A percentile compares a stretch with the other conserved stretches of the same genome.
Evolutionary conservation across 2,797 vertebrate genomes (phyloP).

Genomic region (Merluccius polli): DNA sequence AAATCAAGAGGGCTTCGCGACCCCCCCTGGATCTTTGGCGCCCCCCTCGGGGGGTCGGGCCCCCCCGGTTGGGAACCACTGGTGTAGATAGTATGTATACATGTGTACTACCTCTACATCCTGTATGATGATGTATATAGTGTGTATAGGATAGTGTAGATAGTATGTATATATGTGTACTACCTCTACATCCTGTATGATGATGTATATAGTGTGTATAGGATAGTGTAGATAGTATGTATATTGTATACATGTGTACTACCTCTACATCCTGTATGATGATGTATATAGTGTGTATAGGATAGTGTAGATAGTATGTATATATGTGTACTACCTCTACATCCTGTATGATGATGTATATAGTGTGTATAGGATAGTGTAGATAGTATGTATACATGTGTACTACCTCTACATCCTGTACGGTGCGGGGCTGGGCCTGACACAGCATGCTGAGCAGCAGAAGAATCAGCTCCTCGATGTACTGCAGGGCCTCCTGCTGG

Average conservation of each 20-base stretch:
- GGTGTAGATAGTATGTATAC: not conserved
- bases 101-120: not conserved
- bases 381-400: not conserved
- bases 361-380: not conserved
- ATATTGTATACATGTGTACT: not conserved
- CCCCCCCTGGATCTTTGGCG: too few relatives aligned
- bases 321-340: not conserved
- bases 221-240: not conserved
- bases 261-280: not conserved
- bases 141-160: not conserved
- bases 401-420: constrained; percentile 76
- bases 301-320: not conserved
- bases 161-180: not conserved
- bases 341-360: not conserved
- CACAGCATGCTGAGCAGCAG: constrained; percentile 92
- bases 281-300: not conserved
- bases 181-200: not conserved
- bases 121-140: not conserved
- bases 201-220: not conserved
- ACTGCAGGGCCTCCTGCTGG: constrained; percentile 92
- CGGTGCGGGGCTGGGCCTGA: constrained; percentile 90
- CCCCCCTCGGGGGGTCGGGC: too few relatives aligned
- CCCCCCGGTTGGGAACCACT: too few relatives aligned
- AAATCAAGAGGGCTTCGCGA: too few relatives aligned
- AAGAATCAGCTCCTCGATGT: constrained; percentile 95